phyloP scores from a whole-genome alignment of 2,113 vertebrate genomes.

The Lampris megalopsis region DNA sequence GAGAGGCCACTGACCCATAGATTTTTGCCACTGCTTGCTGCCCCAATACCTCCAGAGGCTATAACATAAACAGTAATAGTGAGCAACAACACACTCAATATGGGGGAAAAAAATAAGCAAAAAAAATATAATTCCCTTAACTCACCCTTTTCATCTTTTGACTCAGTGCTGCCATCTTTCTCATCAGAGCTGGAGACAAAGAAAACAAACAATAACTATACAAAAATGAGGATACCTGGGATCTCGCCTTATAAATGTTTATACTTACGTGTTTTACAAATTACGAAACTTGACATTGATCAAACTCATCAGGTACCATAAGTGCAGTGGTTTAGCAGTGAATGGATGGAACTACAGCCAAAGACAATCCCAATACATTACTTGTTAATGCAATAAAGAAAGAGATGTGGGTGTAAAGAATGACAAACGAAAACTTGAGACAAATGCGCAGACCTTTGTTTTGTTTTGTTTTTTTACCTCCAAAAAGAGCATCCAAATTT shows the following conservation, averaged over 20 bases:
- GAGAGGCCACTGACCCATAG: slow-evolving; percentile 98
- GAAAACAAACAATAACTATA: slow-evolving; percentile 53
- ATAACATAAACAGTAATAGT: neutral
- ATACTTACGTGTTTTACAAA: slow-evolving; percentile 40
- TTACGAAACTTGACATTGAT: slow-evolving; percentile 45
- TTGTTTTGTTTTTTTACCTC: slow-evolving; percentile 67
- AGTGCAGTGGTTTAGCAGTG: slow-evolving; percentile 48
- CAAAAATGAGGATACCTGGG: slow-evolving; percentile 26
- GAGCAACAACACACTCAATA: neutral
- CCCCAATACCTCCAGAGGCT: slow-evolving; percentile 75
- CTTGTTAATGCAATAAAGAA: slow-evolving; percentile 56
- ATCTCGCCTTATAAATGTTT: neutral
- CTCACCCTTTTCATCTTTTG: slow-evolving; percentile 94
- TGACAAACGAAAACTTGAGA: slow-evolving; percentile 64
- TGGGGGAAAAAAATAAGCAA: fast-evolving
- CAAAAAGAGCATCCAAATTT: slow-evolving; percentile 81
- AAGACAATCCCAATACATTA: slow-evolving; percentile 59
- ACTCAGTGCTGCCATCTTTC: slow-evolving; percentile 81
- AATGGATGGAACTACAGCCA: slow-evolving; percentile 49
- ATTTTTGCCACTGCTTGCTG: slow-evolving; percentile 85
- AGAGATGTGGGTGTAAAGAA: slow-evolving; percentile 57
- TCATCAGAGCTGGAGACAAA: slow-evolving; percentile 90
- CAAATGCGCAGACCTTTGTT: slow-evolving; percentile 71
- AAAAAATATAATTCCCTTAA: neutral
- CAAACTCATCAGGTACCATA: slow-evolving; percentile 51